phyloP scores from a whole-genome alignment of 2,888 invertebrate genomes.

The Drosophila leonis region DNA sequence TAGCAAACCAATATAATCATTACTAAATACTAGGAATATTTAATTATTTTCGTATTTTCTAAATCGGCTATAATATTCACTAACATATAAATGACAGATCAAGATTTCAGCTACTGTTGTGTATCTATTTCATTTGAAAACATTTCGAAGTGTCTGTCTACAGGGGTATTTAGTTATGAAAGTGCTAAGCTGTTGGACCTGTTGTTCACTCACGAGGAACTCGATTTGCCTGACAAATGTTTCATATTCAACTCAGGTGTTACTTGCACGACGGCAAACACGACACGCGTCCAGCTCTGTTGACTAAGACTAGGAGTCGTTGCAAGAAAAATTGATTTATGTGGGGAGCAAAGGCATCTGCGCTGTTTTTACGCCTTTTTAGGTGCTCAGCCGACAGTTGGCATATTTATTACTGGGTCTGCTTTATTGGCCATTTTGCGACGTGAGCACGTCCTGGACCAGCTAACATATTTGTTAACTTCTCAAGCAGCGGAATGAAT shows the following conservation, averaged over 20 bases:
- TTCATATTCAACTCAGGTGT: conserved; percentile 2
- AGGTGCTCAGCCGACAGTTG: conserved; percentile 52
- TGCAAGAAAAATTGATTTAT: conserved; percentile 61
- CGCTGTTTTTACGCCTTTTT: conserved; percentile 65
- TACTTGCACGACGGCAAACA: conserved; percentile 6
- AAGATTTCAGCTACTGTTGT: not conserved
- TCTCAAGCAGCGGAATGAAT: conserved; percentile 22
- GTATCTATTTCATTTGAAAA: not conserved
- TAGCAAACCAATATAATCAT: no score
- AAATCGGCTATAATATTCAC: no score
- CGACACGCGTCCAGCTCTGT: conserved; percentile 8
- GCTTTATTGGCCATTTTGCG: conserved; percentile 62
- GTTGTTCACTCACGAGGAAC: not conserved
- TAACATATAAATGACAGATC: not conserved
- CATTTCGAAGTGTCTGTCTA: not conserved
- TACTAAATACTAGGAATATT: no score
- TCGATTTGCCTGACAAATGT: not conserved
- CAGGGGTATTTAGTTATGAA: not conserved
- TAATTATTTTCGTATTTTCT: no score
- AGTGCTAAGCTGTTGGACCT: no score
- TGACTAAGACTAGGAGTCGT: not conserved
- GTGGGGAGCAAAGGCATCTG: conserved; percentile 35
- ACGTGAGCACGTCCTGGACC: conserved; percentile 51
- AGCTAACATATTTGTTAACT: conserved; percentile 44
- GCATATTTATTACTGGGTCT: conserved; percentile 70